These are phyloP conservation scores for Aphelenchoides besseyi DNA, from an alignment of 1,140 invertebrate species.

Conservation along the genomic window DNA sequence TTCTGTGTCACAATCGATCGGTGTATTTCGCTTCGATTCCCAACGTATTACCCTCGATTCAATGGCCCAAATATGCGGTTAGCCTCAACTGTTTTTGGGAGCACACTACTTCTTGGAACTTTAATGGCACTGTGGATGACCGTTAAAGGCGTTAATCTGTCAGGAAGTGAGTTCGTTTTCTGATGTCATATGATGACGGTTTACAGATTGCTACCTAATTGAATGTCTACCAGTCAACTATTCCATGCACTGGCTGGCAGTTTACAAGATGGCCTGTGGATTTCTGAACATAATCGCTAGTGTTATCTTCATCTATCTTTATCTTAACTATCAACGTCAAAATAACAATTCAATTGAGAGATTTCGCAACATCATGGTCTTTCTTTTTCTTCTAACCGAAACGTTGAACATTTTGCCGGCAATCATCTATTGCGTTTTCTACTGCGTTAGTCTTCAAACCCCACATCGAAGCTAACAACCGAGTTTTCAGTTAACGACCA, in stretches of 20 bases:
- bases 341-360: background rate
- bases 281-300: background rate
- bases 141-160: background rate
- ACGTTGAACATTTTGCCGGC: background rate
- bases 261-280: background rate
- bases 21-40: background rate
- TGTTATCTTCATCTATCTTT: slow-evolving; percentile 3
- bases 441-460: background rate
- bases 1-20: background rate
- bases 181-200: background rate
- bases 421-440: background rate
- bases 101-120: background rate
- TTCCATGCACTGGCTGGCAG: background rate
- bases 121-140: background rate
- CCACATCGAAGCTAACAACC: background rate
- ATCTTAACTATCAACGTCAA: background rate
- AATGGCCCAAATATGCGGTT: background rate
- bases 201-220: background rate
- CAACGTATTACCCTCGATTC: background rate
- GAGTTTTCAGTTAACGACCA: background rate
- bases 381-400: background rate
- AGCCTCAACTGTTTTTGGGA: background rate
- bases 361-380: background rate
- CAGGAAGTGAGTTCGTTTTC: background rate
- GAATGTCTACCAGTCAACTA: background rate